Evolutionary conservation across 2,888 invertebrate genomes (phyloP), one percentile per base, ranked within the genome.

Genomic region (Volucella zonaria): DNA sequence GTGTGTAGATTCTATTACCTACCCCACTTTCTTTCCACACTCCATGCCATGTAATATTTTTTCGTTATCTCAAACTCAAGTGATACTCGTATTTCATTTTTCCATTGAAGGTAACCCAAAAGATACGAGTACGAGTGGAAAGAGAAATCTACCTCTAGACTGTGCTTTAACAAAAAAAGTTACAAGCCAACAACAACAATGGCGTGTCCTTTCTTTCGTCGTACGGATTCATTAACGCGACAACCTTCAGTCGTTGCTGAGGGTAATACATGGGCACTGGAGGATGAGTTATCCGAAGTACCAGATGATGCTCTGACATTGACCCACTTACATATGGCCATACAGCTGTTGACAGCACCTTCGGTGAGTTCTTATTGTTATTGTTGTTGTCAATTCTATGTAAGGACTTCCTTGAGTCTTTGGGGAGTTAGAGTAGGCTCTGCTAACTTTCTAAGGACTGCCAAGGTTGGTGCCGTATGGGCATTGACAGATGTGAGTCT

Each of bases 271-370:
- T 92, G 92, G 92, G 87, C 90, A 40, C 87, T 92, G 75, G 92
- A 92, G 77, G 92, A 92, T 83, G 92, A 92, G 75, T 80, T 88
- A 31, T 71, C 82, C 14, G 92, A 92, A 82, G 86, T 89, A 38
- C 87, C 91, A 38, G 91, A 90, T 71, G 92, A 92, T 90, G 92
- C 92, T n/a, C 86, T 92, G 86, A 91, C 92, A 75, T 88, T 97
- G 90, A 96, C 95, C 91, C 95, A 96, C 90, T 93, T 97, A 88
- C 96, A 95, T 89, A 95, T 96, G 89, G 97, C 97, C 47, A 94
- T 97, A 87, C 94, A 95, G 89, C 93, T 96, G 82, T 93, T 97
- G 87, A 97, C 96, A 43, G 95, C 96, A 54, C 97, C 97, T 75
- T 95, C 96, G 93, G 96, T 97, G 93, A 94, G 95, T 83, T 52